These are phyloP conservation scores for Paedocypris sp. DNA, from an alignment of 2,113 vertebrate genomes.

Conservation along the genomic window DNA sequence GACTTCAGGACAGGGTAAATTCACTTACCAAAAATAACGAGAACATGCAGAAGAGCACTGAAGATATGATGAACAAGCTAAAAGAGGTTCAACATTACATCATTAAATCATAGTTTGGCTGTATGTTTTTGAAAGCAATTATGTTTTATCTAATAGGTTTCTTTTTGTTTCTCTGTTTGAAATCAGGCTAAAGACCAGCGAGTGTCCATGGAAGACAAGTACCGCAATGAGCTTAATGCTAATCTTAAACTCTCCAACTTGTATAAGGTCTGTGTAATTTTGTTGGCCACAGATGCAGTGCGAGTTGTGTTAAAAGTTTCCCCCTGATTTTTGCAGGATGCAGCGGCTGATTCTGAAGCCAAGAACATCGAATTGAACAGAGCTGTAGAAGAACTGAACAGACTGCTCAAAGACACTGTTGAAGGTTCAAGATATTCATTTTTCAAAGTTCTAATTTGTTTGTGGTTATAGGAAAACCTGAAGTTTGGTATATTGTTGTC, in stretches of 20 bases:
- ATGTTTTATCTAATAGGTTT: neutral
- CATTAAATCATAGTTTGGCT: neutral
- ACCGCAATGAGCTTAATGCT: conserved; percentile 85
- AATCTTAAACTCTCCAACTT: conserved; percentile 84
- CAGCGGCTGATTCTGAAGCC: conserved; percentile 76
- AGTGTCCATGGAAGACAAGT: conserved; percentile 83
- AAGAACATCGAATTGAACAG: conserved; percentile 81
- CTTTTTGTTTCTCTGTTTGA: conserved; percentile 10
- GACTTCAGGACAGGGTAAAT: conserved; percentile 72
- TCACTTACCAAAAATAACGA: conserved; percentile 73
- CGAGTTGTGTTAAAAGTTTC: neutral
- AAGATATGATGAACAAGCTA: conserved; percentile 79
- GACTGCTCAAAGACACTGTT: conserved; percentile 72
- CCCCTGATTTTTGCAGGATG: conserved; percentile 51
- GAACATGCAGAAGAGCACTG: conserved; percentile 74
- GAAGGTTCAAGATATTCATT: conserved; percentile 63
- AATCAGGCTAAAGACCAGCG: conserved; percentile 88
- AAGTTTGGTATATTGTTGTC: too few relatives aligned
- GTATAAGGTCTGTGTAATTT: conserved; percentile 72
- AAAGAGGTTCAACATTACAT: conserved; percentile 67
- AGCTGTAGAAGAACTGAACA: conserved; percentile 85
- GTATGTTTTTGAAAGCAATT: neutral
- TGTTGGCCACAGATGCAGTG: neutral
- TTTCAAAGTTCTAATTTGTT: neutral
- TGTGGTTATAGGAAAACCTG: too few relatives aligned